Conservation (phyloP, 2,888 invertebrate genomes). For the Agrotis clavis region DNA sequence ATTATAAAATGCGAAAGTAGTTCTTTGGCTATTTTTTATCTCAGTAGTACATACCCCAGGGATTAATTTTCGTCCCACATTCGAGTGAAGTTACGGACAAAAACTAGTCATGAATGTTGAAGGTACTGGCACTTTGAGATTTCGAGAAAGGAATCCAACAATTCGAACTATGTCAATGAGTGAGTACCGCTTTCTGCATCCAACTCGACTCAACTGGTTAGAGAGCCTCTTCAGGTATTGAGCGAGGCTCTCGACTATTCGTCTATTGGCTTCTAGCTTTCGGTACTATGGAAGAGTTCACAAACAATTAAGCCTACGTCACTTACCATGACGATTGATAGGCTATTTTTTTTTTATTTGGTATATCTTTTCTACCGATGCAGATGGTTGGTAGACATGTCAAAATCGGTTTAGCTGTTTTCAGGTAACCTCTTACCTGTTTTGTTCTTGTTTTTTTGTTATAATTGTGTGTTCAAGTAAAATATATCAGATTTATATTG, state of each 20-base stretch:
- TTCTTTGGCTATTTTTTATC: not conserved
- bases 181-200: not conserved
- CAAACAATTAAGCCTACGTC: not conserved
- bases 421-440: too few relatives aligned
- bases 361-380: too few relatives aligned
- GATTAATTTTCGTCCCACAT: not conserved
- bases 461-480: too few relatives aligned
- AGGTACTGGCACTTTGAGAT: not conserved
- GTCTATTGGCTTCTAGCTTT: constrained; percentile 6
- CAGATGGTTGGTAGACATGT: too few relatives aligned
- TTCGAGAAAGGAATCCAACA: not conserved
- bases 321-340: not conserved
- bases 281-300: not conserved
- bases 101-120: not conserved
- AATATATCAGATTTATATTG: too few relatives aligned
- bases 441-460: too few relatives aligned
- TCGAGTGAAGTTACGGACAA: not conserved
- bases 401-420: not conserved
- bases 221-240: constrained; percentile 23
- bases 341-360: too few relatives aligned
- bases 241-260: not conserved
- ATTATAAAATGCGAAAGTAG: not conserved
- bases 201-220: constrained; percentile 1
- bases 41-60: too few relatives aligned
- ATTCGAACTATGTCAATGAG: constrained; percentile 3